Evolutionary conservation across 1,140 invertebrate genomes (phyloP).

Genomic region (Drosophila ambigua): DNA sequence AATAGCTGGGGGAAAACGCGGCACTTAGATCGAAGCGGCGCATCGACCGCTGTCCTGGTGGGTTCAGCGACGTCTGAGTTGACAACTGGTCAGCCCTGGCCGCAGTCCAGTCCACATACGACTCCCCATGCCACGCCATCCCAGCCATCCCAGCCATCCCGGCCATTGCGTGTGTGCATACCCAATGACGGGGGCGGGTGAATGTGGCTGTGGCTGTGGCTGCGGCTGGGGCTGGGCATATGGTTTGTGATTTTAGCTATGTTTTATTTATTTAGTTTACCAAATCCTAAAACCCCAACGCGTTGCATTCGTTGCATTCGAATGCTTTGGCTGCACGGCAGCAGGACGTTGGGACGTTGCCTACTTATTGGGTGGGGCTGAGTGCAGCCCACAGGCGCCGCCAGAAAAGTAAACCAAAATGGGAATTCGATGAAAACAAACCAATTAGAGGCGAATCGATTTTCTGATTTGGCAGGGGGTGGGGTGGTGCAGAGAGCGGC

Average conservation of each 20-base stretch:
- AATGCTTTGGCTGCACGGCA: conserved; percentile 29
- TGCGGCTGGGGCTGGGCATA: too few relatives aligned
- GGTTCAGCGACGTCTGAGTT: conserved; percentile 72
- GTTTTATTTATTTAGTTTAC: conserved; percentile 53
- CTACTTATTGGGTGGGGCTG: conserved; percentile 36
- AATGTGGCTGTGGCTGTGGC: too few relatives aligned
- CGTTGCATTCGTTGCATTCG: conserved; percentile 27
- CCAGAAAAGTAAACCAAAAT: not conserved
- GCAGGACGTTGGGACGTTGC: conserved; percentile 4
- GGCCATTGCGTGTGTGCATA: conserved; percentile 50
- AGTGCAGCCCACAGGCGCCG: not conserved
- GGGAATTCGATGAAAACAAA: conserved; percentile 41
- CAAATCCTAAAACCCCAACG: conserved; percentile 18
- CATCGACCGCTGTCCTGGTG: conserved; percentile 46
- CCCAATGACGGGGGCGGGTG: conserved; percentile 24
- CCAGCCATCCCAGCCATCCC: too few relatives aligned
- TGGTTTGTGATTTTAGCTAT: conserved; percentile 23
- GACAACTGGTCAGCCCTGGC: conserved; percentile 13
- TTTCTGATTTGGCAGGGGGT: conserved; percentile 68
- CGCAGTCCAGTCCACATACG: too few relatives aligned
- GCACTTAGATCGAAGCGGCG: not conserved
- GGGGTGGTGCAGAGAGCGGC: too few relatives aligned
- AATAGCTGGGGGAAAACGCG: not conserved
- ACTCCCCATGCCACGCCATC: too few relatives aligned
- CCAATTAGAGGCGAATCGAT: conserved; percentile 68